phyloP scores from a whole-genome alignment of 1,140 invertebrate species.

The Listronotus bonariensis region DNA sequence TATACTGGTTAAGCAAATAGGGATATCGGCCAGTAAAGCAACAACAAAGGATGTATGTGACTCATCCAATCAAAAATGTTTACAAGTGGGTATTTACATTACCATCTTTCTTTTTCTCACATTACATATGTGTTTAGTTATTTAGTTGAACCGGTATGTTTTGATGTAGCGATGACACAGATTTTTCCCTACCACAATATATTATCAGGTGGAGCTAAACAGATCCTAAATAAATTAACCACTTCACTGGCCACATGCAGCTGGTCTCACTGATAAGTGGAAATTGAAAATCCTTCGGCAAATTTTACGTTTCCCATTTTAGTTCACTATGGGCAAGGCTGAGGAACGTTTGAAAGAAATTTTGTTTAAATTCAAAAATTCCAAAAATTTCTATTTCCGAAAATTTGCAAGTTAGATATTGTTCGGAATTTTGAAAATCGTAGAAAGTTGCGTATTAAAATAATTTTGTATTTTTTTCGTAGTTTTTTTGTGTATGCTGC shows the following conservation, averaged over 20 bases:
- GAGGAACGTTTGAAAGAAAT: constrained; percentile 42
- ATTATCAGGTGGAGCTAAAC: no score
- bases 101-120: no score
- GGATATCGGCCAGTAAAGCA: no score
- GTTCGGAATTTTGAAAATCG: constrained; percentile 22
- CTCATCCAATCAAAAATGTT: no score
- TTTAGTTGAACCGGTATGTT: no score
- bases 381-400: constrained; percentile 22
- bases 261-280: constrained; percentile 25
- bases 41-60: no score
- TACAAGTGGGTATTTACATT: no score
- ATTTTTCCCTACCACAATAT: no score
- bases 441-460: neutral
- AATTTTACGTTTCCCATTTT: neutral
- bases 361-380: constrained; percentile 35
- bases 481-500: neutral
- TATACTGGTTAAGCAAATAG: no score
- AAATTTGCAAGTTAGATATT: constrained; percentile 31
- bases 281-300: neutral
- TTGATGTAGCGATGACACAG: no score
- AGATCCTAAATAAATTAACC: constrained; percentile 10
- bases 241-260: constrained; percentile 26
- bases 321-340: constrained; percentile 40
- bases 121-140: no score
- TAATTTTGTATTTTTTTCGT: neutral